Evolutionary conservation across 2,113 vertebrate species (phyloP), one percentile per base, ranked within the genome.

Genomic region (Poecilia latipinna): DNA sequence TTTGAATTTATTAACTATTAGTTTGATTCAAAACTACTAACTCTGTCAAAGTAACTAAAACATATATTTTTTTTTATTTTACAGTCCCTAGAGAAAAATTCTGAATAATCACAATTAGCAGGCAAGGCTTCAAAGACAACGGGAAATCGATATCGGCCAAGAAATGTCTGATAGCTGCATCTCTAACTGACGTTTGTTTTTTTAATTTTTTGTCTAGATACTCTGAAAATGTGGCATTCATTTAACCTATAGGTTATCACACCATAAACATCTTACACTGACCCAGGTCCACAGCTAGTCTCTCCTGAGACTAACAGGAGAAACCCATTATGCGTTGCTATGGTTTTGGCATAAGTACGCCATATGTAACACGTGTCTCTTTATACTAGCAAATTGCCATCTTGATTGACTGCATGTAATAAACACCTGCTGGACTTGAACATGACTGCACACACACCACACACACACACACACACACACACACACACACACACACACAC

Each of bases 391-490:
- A 74, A 29, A 79, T 71, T 67, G 29, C 31, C 44, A 63, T 81
- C 75, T 54, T 70, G 64, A 78, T 80, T 42, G 75, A 74, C 65
- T 65, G 54, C 66, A 44, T 78, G 60, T 54, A 75, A 72, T 76
- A 70, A 76, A 81, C 74, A 82, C 86, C 78, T 88, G 67, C 84
- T 75, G 68, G 68, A 84, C 82, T 64, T 78, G 39, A 81, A 77
- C 83, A 82, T 63, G 54, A 81, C 84, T 83, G 83, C 86, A 76
- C n/a, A n/a, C n/a, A n/a, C n/a, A n/a, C n/a, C n/a, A 65, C 75
- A 70, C 33, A 37, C 35, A 11, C 35, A 37, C 35, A 11, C 35
- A 37, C 35, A 81, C 86, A 76, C 64, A 51, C 17, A 4, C 33
- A 15, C 61, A 65, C 29, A 29, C 29, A 29, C 82, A 72, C 79